These are phyloP conservation scores for Oreotrochilus melanogaster DNA, from an alignment of 2,113 vertebrate species.

Conservation along the genomic window DNA sequence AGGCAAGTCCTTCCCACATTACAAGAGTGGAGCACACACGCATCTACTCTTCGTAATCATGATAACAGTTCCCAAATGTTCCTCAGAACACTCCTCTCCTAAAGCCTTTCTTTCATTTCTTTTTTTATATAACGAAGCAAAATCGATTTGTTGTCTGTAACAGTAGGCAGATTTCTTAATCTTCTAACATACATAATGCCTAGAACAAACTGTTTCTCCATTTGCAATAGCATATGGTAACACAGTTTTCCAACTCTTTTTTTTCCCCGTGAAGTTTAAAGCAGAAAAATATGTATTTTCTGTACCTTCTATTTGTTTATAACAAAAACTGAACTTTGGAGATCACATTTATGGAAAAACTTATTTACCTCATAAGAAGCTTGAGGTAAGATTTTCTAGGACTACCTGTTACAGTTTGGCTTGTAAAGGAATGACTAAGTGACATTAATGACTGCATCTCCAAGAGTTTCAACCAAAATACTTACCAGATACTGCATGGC, in stretches of 20 bases:
- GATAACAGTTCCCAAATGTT: conserved; percentile 27
- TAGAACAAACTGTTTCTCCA: conserved; percentile 69
- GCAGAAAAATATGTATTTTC: conserved; percentile 10
- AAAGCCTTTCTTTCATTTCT: conserved; percentile 16
- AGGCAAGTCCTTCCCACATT: conserved; percentile 27
- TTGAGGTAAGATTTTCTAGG: neutral
- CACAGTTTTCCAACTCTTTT: conserved; percentile 24
- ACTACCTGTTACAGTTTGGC: neutral
- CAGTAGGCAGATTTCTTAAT: conserved; percentile 60
- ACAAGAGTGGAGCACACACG: neutral
- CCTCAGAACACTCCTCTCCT: conserved; percentile 3
- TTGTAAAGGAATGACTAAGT: neutral
- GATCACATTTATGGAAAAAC: neutral
- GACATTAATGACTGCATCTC: neutral
- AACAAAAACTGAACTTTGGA: conserved; percentile 24
- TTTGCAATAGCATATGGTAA: conserved; percentile 67
- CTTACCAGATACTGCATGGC: conserved; percentile 98
- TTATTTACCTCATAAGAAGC: neutral
- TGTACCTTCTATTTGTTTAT: neutral
- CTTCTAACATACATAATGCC: conserved; percentile 46
- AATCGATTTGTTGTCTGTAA: conserved; percentile 43
- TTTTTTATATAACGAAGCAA: conserved; percentile 11
- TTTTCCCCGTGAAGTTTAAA: neutral
- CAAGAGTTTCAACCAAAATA: neutral
- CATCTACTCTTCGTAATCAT: neutral